phyloP scores from a whole-genome alignment of 1,140 invertebrate genomes.

The Aphelinus certus region DNA sequence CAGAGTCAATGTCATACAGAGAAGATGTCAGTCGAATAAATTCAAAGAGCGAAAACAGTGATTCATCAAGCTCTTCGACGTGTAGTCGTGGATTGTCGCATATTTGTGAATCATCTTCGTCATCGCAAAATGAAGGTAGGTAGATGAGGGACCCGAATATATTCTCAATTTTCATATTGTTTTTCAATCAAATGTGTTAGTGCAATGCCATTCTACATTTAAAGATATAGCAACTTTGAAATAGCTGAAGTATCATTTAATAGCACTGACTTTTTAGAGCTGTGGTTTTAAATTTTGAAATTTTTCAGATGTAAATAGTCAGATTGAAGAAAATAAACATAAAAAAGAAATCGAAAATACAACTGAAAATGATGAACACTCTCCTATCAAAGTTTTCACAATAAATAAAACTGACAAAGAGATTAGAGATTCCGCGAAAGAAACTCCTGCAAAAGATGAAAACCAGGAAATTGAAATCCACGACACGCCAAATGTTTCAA shows the following conservation, averaged over 20 bases:
- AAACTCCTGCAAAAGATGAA: slow-evolving; percentile 27
- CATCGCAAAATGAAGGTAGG: neutral
- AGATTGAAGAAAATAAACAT: neutral
- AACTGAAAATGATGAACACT: neutral
- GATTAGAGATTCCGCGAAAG: neutral
- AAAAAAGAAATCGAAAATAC: neutral
- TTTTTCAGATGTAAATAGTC: too few relatives aligned
- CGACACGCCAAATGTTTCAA: slow-evolving; percentile 25
- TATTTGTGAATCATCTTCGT: slow-evolving; percentile 11
- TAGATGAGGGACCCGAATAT: neutral
- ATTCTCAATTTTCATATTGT: slow-evolving; percentile 2
- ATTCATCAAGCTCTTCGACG: slow-evolving; percentile 10
- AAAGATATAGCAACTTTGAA: too few relatives aligned
- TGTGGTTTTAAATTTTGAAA: too few relatives aligned
- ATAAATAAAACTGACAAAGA: slow-evolving; percentile 20
- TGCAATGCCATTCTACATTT: too few relatives aligned
- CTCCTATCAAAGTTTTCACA: slow-evolving; percentile 17
- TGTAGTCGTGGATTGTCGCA: neutral
- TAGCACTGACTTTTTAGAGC: too few relatives aligned
- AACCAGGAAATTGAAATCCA: slow-evolving; percentile 14
- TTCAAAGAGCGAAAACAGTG: slow-evolving; percentile 12
- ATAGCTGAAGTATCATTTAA: too few relatives aligned
- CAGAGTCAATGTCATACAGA: neutral
- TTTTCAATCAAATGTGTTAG: neutral
- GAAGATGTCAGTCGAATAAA: neutral